These are phyloP conservation scores for Ephydatia muelleri DNA, from an alignment of 37 sponge, comb jelly and placozoan genomes.

Conservation along the genomic window DNA sequence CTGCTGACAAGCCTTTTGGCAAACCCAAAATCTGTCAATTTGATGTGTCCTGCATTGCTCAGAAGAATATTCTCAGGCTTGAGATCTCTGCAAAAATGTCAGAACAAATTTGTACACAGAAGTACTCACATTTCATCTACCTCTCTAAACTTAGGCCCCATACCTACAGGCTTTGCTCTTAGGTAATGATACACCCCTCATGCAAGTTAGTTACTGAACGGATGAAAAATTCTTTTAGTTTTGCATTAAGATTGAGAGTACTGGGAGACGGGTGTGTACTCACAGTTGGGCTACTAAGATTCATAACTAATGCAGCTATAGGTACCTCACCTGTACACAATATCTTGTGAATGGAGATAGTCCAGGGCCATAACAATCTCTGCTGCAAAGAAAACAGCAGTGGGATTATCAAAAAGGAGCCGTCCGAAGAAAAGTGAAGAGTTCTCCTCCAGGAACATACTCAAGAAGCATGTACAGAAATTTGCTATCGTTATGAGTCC, in stretches of 20 bases:
- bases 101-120: not conserved
- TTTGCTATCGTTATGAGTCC: slow-evolving; percentile 87
- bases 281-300: not conserved
- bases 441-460: slow-evolving; percentile 90
- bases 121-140: too few species aligned
- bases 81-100: slow-evolving; percentile 57
- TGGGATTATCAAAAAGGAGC: slow-evolving; percentile 75
- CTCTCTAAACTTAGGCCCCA: too few species aligned
- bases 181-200: too few species aligned
- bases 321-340: slow-evolving; percentile 77
- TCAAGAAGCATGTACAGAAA: slow-evolving; percentile 95
- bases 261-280: not conserved
- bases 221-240: not conserved
- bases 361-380: slow-evolving; percentile 94
- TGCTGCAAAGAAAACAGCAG: slow-evolving; percentile 80
- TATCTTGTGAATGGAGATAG: slow-evolving; percentile 82
- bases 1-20: slow-evolving; percentile 80
- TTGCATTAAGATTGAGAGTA: not conserved
- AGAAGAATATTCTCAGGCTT: slow-evolving; percentile 94
- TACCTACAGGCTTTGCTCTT: too few species aligned
- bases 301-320: too few species aligned
- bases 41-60: slow-evolving; percentile 82
- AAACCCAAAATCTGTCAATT: slow-evolving; percentile 94
- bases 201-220: too few species aligned
- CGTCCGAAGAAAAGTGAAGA: slow-evolving; percentile 90